Conservation (phyloP, 1,140 invertebrate species). For the Drosophila nebulosa region DNA sequence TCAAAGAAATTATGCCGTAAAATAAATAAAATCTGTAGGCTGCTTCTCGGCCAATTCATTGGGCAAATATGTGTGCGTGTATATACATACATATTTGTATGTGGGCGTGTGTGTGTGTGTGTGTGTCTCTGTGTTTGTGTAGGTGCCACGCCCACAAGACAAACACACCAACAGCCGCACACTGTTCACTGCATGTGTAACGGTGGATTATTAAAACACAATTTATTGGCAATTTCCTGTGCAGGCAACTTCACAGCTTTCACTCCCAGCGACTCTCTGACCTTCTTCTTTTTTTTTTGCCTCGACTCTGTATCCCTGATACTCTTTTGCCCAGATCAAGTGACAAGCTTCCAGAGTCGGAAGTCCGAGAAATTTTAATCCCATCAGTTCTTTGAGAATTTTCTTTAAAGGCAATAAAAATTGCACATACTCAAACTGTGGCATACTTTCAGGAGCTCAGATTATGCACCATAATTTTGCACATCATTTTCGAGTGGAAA, state of each 20-base stretch:
- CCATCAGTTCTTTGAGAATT: not conserved
- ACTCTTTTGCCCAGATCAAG: not conserved
- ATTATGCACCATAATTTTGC: not conserved
- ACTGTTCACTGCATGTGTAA: not conserved
- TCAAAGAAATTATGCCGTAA: conserved; percentile 48
- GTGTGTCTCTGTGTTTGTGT: not conserved
- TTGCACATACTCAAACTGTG: not conserved
- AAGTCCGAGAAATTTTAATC: not conserved
- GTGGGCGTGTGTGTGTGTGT: not conserved
- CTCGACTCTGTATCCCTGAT: not conserved
- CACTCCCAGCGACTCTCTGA: not conserved
- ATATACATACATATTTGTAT: not conserved
- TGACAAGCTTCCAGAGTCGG: not conserved
- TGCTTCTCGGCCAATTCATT: conserved; percentile 11
- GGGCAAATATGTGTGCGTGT: not conserved
- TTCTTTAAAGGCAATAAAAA: not conserved
- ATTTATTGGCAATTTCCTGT: conserved; percentile 52
- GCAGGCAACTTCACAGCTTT: not conserved
- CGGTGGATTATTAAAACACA: conserved; percentile 50
- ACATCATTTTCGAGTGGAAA: no score
- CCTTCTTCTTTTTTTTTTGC: not conserved
- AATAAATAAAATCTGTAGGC: conserved; percentile 56
- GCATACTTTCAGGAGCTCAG: not conserved
- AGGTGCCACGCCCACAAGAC: conserved; percentile 32
- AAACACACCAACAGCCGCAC: not conserved